Evolutionary conservation across 2,113 vertebrate genomes (phyloP).

Genomic region (Zeus faber): DNA sequence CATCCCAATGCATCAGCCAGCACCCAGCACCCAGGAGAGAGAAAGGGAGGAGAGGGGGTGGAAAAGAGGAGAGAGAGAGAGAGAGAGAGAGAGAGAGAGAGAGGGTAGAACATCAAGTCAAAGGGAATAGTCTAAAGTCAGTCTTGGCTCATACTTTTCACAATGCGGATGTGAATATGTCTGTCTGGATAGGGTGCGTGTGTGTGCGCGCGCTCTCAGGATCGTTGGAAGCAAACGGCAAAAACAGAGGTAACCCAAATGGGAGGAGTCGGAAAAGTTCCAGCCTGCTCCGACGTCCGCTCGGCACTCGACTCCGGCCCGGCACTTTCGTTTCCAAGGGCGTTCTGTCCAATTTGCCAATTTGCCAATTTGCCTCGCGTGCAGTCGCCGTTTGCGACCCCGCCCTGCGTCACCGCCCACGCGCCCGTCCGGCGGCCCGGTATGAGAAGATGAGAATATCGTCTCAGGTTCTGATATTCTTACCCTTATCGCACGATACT

Average conservation of each 20-base stretch:
- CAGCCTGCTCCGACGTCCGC: constrained; percentile 30
- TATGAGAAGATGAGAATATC: too few relatives aligned
- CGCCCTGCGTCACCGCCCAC: too few relatives aligned
- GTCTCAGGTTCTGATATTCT: too few relatives aligned
- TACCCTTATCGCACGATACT: too few relatives aligned
- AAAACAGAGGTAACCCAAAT: constrained; percentile 51
- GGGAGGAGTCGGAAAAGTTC: constrained; percentile 40
- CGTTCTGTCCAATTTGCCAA: constrained; percentile 25
- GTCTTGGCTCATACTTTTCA: constrained; percentile 35
- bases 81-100: constrained; percentile 12
- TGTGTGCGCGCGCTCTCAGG: neutral
- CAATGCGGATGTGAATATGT: constrained; percentile 52
- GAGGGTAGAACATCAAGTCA: neutral
- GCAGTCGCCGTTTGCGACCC: too few relatives aligned
- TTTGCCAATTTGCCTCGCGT: constrained; percentile 30
- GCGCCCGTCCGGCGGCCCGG: too few relatives aligned
- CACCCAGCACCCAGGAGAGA: too few relatives aligned
- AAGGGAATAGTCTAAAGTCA: constrained; percentile 15
- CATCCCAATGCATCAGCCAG: too few relatives aligned
- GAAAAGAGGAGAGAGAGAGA: neutral
- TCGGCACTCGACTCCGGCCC: constrained; percentile 42
- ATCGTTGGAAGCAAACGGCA: constrained; percentile 24
- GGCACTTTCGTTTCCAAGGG: constrained; percentile 56
- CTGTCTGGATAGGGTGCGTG: constrained; percentile 18
- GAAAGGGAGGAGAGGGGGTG: too few relatives aligned